Evolutionary conservation across 2,888 invertebrate species (phyloP), one percentile per base, ranked within the genome.

Genomic region (Tanypteryx hageni): DNA sequence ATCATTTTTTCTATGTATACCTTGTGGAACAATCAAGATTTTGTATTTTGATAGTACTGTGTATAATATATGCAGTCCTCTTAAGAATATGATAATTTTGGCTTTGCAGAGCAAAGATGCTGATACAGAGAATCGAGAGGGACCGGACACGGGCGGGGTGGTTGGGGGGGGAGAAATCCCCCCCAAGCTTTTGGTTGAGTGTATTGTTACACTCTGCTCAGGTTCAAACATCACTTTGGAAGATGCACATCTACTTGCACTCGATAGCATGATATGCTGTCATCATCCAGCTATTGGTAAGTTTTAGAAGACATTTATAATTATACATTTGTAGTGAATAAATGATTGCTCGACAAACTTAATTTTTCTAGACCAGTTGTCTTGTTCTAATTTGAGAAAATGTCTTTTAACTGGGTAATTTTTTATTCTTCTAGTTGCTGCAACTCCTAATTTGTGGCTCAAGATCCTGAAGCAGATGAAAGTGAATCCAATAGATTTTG

Each of bases 261-360:
- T 97, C 92, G 97, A 97, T 92, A 95, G 97, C 9, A 94, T 99
- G 57, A 95, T 97, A 18, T 96, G 97, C 82, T 96, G 97, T 92
- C 98, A 98, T 95, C 97, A 98, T 95, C 97, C 98, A 1, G 96
- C 96, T 76, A 96, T 97, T 76, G 94, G 95, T 96, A 94, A 94
- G 94, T 93, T 57, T 56, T n/a, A 44, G 44, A 3, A 3, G 44
- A 44, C 5, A 44, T 44, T 44, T 44, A 44, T 44, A 5, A 44
- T 44, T 44, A 44, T 44, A 44, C 44, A 1, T 44, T 44, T 44
- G 44, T 44, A 44, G 44, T 44, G 5, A 44, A 44, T 44, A 5
- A 44, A 3, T 1, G 5, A 1, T 44, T 44, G 1, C 44, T 44
- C 44, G 44, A 44, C 44, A 44, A 44, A 44, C 44, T 44, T 44